These are phyloP conservation scores for Mastacembelus armatus DNA, from an alignment of 2,797 vertebrate genomes.

Conservation along the genomic window DNA sequence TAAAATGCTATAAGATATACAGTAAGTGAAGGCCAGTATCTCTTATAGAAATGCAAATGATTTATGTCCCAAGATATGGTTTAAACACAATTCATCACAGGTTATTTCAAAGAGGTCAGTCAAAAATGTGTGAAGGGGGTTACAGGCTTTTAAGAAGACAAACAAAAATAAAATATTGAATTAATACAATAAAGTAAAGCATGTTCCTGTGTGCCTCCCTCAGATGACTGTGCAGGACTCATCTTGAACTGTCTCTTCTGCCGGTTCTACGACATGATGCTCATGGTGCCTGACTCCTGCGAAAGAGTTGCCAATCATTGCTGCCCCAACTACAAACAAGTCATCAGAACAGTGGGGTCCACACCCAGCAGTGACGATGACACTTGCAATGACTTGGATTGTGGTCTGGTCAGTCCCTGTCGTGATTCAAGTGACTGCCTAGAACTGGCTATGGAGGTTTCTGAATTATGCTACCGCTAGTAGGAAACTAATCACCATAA, in stretches of 20 bases:
- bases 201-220: slow-evolving; percentile 43
- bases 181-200: background rate
- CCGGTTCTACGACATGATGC: slow-evolving; percentile 91
- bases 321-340: slow-evolving; percentile 88
- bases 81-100: slow-evolving; percentile 53
- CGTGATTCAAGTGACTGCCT: slow-evolving; percentile 92
- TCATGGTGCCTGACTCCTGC: slow-evolving; percentile 89
- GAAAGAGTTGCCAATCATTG: slow-evolving; percentile 82
- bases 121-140: slow-evolving; percentile 29
- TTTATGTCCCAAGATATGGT: slow-evolving; percentile 64
- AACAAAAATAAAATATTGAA: background rate
- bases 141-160: slow-evolving; percentile 4
- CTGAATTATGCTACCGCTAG: slow-evolving; percentile 93
- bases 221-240: slow-evolving; percentile 93
- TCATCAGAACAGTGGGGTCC: slow-evolving; percentile 77
- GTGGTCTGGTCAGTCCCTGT: slow-evolving; percentile 88
- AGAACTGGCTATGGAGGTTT: slow-evolving; percentile 96
- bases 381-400: slow-evolving; percentile 87
- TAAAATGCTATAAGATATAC: slow-evolving; percentile 81
- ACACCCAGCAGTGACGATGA: slow-evolving; percentile 79
- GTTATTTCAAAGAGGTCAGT: slow-evolving; percentile 44
- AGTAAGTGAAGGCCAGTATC: slow-evolving; percentile 71
- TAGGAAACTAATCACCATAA: background rate
- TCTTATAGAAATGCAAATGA: slow-evolving; percentile 66
- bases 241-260: slow-evolving; percentile 96